A percentile compares a stretch with the other conserved stretches of the same genome.
Evolutionary conservation across 2,797 vertebrate species (phyloP).

Genomic region (Euphonia xanthogaster): DNA sequence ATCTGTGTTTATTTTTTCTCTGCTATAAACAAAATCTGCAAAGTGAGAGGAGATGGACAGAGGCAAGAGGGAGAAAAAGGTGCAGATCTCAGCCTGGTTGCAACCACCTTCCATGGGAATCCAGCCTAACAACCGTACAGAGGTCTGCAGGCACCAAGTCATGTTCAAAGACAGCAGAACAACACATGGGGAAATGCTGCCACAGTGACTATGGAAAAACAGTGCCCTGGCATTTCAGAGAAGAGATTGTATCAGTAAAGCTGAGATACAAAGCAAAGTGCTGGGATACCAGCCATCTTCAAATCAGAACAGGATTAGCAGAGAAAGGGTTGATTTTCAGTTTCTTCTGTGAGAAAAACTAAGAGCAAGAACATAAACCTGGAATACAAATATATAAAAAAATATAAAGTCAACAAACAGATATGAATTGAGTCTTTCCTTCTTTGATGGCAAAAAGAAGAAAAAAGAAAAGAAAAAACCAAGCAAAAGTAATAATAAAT

Average conservation of each 20-base stretch:
- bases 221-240: not conserved
- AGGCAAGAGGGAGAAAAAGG: not conserved
- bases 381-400: not conserved
- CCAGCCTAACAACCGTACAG: not conserved
- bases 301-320: not conserved
- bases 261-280: not conserved
- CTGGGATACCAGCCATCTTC: not conserved
- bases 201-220: not conserved
- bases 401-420: not conserved
- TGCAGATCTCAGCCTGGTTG: not conserved
- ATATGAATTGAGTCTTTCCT: not conserved
- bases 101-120: not conserved
- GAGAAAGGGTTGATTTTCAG: not conserved
- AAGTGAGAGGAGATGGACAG: not conserved
- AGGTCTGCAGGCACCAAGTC: not conserved
- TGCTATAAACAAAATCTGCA: not conserved
- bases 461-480: rapidly evolving
- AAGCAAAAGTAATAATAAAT: not conserved
- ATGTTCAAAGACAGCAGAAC: not conserved
- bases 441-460: not conserved
- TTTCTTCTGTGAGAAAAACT: not conserved
- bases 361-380: not conserved
- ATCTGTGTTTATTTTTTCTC: not conserved
- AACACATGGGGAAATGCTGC: not conserved
- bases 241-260: not conserved